Evolutionary conservation across 2,113 vertebrate species (phyloP).

Genomic region (Vidua macroura): DNA sequence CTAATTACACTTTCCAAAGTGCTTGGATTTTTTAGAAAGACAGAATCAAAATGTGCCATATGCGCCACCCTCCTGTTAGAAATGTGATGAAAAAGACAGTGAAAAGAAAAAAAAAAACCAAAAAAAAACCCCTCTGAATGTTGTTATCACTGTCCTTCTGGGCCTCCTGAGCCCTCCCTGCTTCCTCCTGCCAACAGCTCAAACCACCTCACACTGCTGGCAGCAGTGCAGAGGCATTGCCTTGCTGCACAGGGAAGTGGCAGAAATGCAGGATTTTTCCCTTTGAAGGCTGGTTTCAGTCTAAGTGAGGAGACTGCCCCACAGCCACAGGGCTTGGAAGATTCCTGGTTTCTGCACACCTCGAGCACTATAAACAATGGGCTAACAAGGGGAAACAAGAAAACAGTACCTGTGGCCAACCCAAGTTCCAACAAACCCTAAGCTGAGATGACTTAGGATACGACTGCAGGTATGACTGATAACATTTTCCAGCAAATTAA

Average conservation of each 20-base stretch:
- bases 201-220: not conserved
- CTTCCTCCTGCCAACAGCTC: constrained; percentile 33
- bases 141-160: constrained; percentile 40
- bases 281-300: not conserved
- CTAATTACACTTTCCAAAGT: constrained; percentile 27
- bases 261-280: not conserved
- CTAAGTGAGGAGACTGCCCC: not conserved
- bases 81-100: constrained; percentile 34
- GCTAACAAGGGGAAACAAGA: not conserved
- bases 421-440: not conserved
- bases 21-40: constrained; percentile 28
- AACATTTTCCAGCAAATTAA: constrained; percentile 1
- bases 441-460: not conserved
- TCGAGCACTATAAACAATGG: fast-evolving
- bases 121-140: not conserved
- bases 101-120: not conserved
- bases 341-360: not conserved
- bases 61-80: constrained; percentile 42
- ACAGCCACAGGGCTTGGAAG: not conserved
- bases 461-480: not conserved
- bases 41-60: constrained; percentile 46
- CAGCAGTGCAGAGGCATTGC: not conserved
- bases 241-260: not conserved
- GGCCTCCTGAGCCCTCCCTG: constrained; percentile 31
- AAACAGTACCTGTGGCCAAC: not conserved